Evolutionary conservation across 2,797 vertebrate genomes (phyloP), one percentile per base, ranked within the genome.

Genomic region (Bothrops alternatus): DNA sequence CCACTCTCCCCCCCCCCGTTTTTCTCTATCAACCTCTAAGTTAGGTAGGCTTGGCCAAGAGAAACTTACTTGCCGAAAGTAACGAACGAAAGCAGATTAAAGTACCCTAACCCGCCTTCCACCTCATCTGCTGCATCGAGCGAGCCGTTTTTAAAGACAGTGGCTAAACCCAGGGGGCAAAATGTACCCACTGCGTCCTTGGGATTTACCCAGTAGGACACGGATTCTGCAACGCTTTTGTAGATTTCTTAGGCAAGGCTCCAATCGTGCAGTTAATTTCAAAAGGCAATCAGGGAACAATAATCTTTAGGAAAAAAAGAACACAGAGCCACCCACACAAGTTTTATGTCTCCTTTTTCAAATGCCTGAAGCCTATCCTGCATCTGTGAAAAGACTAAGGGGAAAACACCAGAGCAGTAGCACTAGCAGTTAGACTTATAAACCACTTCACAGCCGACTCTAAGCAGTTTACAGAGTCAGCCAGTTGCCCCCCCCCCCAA

Each of bases 81-180:
- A 20, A 47, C 10, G 12, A 47, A 10, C 25, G 73, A 25, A 78
- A 23, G 20, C 73, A 47, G 73, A 47, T 47, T 25, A 47, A 82
- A 82, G 8, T 82, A 8, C 5, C 20, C 37, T 25, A 82, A 25
- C 8, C 37, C 42, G 47, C 18, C 73, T 10, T 0, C 23, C 37
- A 47, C 16, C 32, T 73, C 20, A 32, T 3, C 73, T 47, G 37
- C 73, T 25, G 20, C 10, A 25, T 82, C 37, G 47, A 1, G 8
- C 8, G 0, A 25, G 18, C 5, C 37, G 7, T 53, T 92, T 50
- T 93, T 47, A 94, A 93, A 91, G 88, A 90, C 87, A 86, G 26
- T 23, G 85, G 92, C n/a, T 42, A 88, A 89, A 85, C 90, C 8
- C 69, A 91, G 61, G 25, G 6, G 88, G 92, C 37, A n/a, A 89